Base-by-base conservation (phyloP, 2,797 vertebrate species). In the Micropoecilia bifurca region DNA sequence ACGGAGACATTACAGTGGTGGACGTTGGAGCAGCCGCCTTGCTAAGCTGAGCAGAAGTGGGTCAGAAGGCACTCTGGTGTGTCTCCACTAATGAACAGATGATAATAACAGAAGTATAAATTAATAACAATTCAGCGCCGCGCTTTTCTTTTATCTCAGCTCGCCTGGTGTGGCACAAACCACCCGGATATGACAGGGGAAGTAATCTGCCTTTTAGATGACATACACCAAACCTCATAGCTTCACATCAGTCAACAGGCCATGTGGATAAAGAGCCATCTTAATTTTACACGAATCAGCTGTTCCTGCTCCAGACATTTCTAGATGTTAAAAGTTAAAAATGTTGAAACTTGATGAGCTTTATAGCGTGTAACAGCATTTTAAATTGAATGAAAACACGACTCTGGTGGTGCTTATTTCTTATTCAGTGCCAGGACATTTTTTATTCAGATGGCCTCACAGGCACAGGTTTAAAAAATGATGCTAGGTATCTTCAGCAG, bases 41-140 rank as follows among this genome's bases (percentile, higher is more conserved):
- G 80, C 63, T 85, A 61, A 84, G 85, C 48, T 71, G 63, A 55
- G 72, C 73, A 77, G 80, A 85, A 87, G 83, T 81, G 87, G 76
- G 76, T 73, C 81, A 78, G 71, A 18, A 78, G 73, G 71, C 82
- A 48, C 61, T 80, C 75, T 73, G n/a, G 79, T 79, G 41, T 78
- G 46, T 68, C 71, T 73, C 75, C 30, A 13, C 81, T 73, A 82
- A 88, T 76, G 80, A 92, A 22, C 87, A 79, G 81, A 88, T 46
- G 57, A 83, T 43, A 80, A 75, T 74, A 79, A 76, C 81, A 72
- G 76, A 81, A 74, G 79, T 77, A 80, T 81, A 36, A 82, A 87
- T 86, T 71, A 82, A 84, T 86, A 74, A 85, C 74, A 81, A 79
- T 72, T 79, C 76, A 75, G 45, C 25, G 74, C 57, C 48, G 71